Conservation (phyloP, 2,797 vertebrate species). For the Pseudomugil tenellus region DNA sequence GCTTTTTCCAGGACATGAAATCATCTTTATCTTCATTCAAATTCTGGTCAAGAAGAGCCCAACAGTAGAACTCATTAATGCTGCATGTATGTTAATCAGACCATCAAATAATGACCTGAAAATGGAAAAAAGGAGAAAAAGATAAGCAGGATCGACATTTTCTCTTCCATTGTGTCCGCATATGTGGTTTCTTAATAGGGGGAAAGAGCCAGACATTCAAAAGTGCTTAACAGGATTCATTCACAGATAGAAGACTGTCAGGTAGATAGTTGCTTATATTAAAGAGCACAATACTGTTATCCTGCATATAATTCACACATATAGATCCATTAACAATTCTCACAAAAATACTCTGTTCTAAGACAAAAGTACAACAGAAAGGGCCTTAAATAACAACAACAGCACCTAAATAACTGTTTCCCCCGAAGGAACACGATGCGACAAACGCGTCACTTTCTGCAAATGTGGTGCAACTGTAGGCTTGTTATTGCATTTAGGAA, state of each 20-base stretch:
- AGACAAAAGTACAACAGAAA: not conserved
- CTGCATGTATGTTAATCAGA: slow-evolving; percentile 30
- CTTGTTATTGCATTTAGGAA: slow-evolving; percentile 7
- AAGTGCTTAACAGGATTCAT: slow-evolving; percentile 7
- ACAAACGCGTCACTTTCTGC: slow-evolving; percentile 11
- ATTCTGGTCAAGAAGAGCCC: slow-evolving; percentile 39
- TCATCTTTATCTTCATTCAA: slow-evolving; percentile 23
- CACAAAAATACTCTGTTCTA: not conserved
- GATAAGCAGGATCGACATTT: slow-evolving; percentile 1
- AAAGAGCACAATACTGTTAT: not conserved
- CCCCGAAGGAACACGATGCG: not conserved
- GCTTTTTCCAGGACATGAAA: not conserved
- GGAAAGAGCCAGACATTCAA: slow-evolving; percentile 11
- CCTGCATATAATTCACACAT: not conserved
- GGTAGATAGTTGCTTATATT: not conserved
- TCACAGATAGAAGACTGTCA: not conserved
- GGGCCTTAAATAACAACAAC: not conserved
- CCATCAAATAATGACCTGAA: slow-evolving; percentile 30
- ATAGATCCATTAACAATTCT: not conserved
- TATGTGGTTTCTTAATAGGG: not conserved
- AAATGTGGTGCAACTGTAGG: not conserved
- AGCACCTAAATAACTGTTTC: not conserved
- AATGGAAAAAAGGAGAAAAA: slow-evolving; percentile 5
- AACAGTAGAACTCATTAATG: slow-evolving; percentile 10
- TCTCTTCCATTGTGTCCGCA: not conserved